These are phyloP conservation scores for Desoria tigrina DNA, from an alignment of 2,888 invertebrate species.

Conservation along the genomic window DNA sequence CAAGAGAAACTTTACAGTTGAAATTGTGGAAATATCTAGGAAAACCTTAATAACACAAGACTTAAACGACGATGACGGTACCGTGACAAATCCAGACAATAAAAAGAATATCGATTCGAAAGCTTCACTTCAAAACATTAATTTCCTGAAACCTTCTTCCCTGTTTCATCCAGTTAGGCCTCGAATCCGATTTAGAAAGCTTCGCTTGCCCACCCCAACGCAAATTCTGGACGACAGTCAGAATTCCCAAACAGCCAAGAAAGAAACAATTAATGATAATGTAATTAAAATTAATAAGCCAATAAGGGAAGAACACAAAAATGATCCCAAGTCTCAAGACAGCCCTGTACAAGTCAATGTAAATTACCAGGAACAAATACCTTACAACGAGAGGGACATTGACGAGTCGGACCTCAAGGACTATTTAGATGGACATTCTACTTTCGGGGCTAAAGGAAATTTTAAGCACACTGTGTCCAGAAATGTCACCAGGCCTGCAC, in stretches of 20 bases:
- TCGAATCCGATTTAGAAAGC: too few species aligned
- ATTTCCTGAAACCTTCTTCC: background rate
- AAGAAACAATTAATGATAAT: background rate
- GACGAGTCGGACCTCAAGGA: conserved; percentile 30
- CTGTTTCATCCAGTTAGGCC: background rate
- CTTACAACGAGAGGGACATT: conserved; percentile 25
- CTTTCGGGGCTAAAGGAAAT: conserved; percentile 33
- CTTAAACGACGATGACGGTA: conserved; percentile 6
- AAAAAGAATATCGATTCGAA: conserved; percentile 10
- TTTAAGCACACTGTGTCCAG: conserved; percentile 27
- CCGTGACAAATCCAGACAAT: background rate
- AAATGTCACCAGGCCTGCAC: conserved; percentile 26
- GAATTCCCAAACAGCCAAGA: background rate
- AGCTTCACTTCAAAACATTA: conserved; percentile 10
- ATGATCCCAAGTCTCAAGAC: too few species aligned
- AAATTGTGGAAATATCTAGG: conserved; percentile 35
- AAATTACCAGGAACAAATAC: conserved; percentile 21
- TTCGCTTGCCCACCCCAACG: background rate
- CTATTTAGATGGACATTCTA: conserved; percentile 33
- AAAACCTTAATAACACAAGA: conserved; percentile 31
- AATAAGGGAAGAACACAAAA: too few species aligned
- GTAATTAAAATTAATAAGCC: background rate
- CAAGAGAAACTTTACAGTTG: conserved; percentile 36
- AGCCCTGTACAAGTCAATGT: background rate
- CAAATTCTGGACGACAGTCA: background rate